Conservation (phyloP, 2,888 invertebrate species). For the Malacosoma neustria region DNA sequence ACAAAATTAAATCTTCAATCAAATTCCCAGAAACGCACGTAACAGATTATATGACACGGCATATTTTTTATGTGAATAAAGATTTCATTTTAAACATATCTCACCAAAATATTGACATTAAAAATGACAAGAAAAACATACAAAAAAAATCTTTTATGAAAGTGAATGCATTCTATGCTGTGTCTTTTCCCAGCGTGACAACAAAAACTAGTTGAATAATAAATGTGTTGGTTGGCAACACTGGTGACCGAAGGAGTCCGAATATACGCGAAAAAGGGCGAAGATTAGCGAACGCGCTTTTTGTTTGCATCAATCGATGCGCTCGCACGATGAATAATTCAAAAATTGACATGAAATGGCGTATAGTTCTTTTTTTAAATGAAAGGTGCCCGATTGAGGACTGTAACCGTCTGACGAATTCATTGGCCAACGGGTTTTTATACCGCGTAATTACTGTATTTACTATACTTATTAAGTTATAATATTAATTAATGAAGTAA, state of each 20-base stretch:
- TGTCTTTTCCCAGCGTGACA: constrained; percentile 70
- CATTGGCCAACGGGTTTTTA: constrained; percentile 72
- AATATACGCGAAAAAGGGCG: constrained; percentile 57
- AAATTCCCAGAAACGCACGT: constrained; percentile 37
- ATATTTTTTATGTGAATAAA: constrained; percentile 42
- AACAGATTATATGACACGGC: constrained; percentile 44
- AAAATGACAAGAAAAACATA: constrained; percentile 41
- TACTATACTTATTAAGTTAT: constrained; percentile 44
- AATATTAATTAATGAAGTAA: constrained; percentile 16
- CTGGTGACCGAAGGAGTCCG: constrained; percentile 55
- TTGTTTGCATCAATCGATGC: constrained; percentile 75
- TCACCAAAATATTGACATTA: constrained; percentile 47
- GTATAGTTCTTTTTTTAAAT: constrained; percentile 73
- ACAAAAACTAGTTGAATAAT: constrained; percentile 71
- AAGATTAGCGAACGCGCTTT: constrained; percentile 72
- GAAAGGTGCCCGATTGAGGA: constrained; percentile 75
- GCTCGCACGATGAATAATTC: constrained; percentile 74
- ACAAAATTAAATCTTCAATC: constrained; percentile 38
- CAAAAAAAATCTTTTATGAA: constrained; percentile 69
- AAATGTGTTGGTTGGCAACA: constrained; percentile 62
- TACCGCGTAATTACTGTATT: constrained; percentile 63
- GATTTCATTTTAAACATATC: constrained; percentile 37
- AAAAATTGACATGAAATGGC: constrained; percentile 76
- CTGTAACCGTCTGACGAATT: constrained; percentile 75
- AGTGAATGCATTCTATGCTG: constrained; percentile 64